Base-by-base conservation (phyloP, 1,140 invertebrate species). In the Doryteuthis pealeii region DNA sequence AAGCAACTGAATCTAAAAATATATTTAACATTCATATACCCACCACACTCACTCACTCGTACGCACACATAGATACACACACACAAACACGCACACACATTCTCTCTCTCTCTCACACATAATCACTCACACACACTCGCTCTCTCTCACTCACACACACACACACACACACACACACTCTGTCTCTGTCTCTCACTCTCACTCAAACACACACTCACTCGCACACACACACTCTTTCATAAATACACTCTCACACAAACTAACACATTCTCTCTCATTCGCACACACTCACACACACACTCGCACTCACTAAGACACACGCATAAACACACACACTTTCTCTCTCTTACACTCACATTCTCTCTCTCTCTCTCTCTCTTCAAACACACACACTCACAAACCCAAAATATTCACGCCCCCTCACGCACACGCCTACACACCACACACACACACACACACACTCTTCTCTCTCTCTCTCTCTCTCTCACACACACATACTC, bases 131-230 rank as follows among this genome's bases (percentile, higher is more conserved):
- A n/a, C n/a, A n/a, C n/a, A n/a, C n/a, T n/a, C n/a, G n/a, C n/a
- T n/a, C n/a, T n/a, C n/a, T n/a, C n/a, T n/a, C n/a, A n/a, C n/a
- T n/a, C n/a, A n/a, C n/a, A n/a, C 45, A 54, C 43, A 1, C 22
- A 62, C 45, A 54, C 6, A 28, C 66, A 45, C 66, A 74, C 26
- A 49, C 3, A 71, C 14, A 70, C 1, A 74, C 33, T 70, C 67
- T 45, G 0, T 35, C 22, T 69, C 26, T 22, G 14, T 35, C 0
- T 14, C 65, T 10, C 2, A 31, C 67, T 28, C 5, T 22, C 5
- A 43, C n/a, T 26, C n/a, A n/a, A n/a, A n/a, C n/a, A n/a, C n/a
- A n/a, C n/a, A n/a, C n/a, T n/a, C n/a, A n/a, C n/a, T n/a, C n/a
- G n/a, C n/a, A n/a, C n/a, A n/a, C n/a, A n/a, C n/a, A n/a, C n/a